Conservation (phyloP, 2,888 invertebrate species). For the Acrobasis repandana region DNA sequence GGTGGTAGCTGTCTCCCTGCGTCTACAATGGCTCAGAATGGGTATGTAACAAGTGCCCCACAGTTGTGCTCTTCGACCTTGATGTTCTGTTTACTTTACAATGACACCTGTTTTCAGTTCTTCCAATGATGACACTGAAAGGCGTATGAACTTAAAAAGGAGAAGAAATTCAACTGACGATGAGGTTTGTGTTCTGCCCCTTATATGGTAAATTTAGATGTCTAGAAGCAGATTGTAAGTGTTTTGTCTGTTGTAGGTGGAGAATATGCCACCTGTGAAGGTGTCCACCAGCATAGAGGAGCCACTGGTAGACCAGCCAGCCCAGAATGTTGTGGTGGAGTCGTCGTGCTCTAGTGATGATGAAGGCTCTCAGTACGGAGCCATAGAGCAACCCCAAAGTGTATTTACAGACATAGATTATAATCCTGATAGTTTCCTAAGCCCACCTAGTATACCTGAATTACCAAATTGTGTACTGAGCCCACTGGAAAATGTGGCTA, state of each 20-base stretch:
- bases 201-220: conserved; percentile 25
- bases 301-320: conserved; percentile 58
- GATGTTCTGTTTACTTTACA: conserved; percentile 63
- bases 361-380: conserved; percentile 59
- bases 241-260: conserved; percentile 58
- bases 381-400: conserved; percentile 63
- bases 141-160: conserved; percentile 66
- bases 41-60: conserved; percentile 63
- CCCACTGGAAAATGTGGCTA: conserved; percentile 77
- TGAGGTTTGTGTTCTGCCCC: conserved; percentile 60
- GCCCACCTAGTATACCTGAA: conserved; percentile 75
- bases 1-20: conserved; percentile 51
- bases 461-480: conserved; percentile 71
- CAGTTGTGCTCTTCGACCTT: conserved; percentile 55
- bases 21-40: conserved; percentile 72
- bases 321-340: conserved; percentile 71
- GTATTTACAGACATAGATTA: conserved; percentile 71
- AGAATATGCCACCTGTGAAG: conserved; percentile 74
- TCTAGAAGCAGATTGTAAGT: conserved; percentile 24
- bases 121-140: conserved; percentile 65
- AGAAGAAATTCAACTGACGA: conserved; percentile 74
- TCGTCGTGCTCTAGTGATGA: conserved; percentile 75
- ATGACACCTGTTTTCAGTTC: conserved; percentile 58
- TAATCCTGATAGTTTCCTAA: conserved; percentile 75
- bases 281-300: conserved; percentile 54